These are phyloP conservation scores for Anoura caudifer DNA, from an alignment of 2,113 vertebrate genomes.

Conservation along the genomic window DNA sequence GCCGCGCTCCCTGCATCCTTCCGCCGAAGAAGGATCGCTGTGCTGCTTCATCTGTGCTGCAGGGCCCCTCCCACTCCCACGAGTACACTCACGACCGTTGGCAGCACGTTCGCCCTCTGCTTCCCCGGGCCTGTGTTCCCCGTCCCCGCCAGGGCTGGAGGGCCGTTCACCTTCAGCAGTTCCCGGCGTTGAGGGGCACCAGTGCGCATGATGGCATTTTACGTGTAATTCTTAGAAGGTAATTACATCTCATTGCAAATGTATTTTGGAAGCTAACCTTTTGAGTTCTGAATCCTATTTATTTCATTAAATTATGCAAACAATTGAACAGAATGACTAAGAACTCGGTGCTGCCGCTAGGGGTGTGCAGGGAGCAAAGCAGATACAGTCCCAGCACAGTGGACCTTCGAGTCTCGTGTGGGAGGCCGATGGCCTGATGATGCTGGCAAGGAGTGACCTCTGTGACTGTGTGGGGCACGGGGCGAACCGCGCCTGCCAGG, in stretches of 20 bases:
- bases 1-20: background rate
- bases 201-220: background rate
- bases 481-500: background rate
- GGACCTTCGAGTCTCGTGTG: background rate
- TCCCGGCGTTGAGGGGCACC: background rate
- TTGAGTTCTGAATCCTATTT: background rate
- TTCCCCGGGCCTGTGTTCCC: background rate
- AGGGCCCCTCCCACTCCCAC: background rate
- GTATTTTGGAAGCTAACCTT: background rate
- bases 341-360: background rate
- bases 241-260: background rate
- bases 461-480: fast-evolving
- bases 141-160: background rate
- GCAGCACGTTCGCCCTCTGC: background rate
- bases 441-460: background rate
- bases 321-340: background rate
- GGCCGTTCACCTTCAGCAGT: background rate
- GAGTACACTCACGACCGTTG: fast-evolving
- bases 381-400: background rate
- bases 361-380: background rate
- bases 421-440: background rate
- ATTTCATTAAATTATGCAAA: background rate
- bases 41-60: background rate
- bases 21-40: background rate
- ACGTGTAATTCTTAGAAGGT: background rate